A percentile compares a stretch with the other conserved stretches of the same genome.
Evolutionary conservation across 2,888 invertebrate species (phyloP).

Genomic region (Allophyes oxyacanthae): DNA sequence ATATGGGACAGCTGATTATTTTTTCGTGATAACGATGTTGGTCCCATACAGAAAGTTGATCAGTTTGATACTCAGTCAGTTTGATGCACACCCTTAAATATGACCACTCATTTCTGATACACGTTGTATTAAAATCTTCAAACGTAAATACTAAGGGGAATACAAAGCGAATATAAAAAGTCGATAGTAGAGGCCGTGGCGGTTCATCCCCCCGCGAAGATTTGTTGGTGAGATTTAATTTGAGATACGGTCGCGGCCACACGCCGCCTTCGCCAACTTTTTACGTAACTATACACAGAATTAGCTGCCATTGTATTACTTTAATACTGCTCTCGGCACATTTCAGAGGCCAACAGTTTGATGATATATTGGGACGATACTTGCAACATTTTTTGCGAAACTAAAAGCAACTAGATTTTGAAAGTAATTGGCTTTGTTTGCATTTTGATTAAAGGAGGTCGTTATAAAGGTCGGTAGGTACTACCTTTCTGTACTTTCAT

Average conservation of each 20-base stretch:
- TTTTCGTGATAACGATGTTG: no score
- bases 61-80: no score
- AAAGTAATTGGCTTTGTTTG: slow-evolving; percentile 1
- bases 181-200: slow-evolving; percentile 65
- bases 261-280: slow-evolving; percentile 81
- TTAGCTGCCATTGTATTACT: slow-evolving; percentile 75
- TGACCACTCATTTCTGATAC: no score
- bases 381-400: slow-evolving; percentile 2
- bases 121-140: slow-evolving; percentile 1
- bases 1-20: no score
- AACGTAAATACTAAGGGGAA: slow-evolving; percentile 4
- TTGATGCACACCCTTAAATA: no score
- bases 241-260: slow-evolving; percentile 85
- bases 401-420: not conserved
- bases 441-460: not conserved
- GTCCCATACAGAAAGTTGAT: no score
- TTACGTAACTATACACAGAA: slow-evolving; percentile 74
- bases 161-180: slow-evolving; percentile 39
- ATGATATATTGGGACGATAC: slow-evolving; percentile 34
- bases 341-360: slow-evolving; percentile 36
- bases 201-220: slow-evolving; percentile 81
- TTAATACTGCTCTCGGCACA: slow-evolving; percentile 57
- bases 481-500: no score
- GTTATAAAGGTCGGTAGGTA: not conserved
- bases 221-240: slow-evolving; percentile 88